Conservation (phyloP, 1,140 invertebrate genomes). For the Drosophila takahashii region DNA sequence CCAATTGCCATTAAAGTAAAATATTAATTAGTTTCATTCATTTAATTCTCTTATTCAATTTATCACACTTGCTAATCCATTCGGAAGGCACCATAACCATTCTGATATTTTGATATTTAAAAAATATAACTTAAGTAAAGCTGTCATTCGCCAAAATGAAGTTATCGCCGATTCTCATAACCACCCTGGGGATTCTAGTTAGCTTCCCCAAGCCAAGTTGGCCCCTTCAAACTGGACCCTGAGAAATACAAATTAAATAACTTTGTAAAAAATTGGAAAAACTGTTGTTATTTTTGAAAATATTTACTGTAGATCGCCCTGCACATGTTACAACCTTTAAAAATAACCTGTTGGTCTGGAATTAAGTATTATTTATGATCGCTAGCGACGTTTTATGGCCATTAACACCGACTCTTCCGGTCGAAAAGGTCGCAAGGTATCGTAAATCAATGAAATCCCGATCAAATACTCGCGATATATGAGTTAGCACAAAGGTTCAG, state of each 20-base stretch:
- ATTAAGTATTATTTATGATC: constrained; percentile 45
- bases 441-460: constrained; percentile 71
- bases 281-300: not conserved
- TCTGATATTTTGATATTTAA: no score
- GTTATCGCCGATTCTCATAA: no score
- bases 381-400: constrained; percentile 50
- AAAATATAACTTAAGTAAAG: no score
- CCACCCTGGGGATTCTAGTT: no score
- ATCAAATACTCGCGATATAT: constrained; percentile 22
- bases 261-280: not conserved
- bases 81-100: no score
- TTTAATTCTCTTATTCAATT: no score
- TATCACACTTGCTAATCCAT: no score
- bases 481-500: constrained; percentile 37
- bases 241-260: no score
- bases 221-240: no score
- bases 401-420: constrained; percentile 55
- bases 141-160: no score
- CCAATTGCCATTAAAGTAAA: not conserved
- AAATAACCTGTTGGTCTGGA: constrained; percentile 53
- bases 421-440: constrained; percentile 24
- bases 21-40: no score
- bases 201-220: no score
- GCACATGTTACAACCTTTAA: constrained; percentile 11
- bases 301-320: not conserved